Evolutionary conservation across 2,113 vertebrate genomes (phyloP).

Genomic region (Carettochelys insculpta): DNA sequence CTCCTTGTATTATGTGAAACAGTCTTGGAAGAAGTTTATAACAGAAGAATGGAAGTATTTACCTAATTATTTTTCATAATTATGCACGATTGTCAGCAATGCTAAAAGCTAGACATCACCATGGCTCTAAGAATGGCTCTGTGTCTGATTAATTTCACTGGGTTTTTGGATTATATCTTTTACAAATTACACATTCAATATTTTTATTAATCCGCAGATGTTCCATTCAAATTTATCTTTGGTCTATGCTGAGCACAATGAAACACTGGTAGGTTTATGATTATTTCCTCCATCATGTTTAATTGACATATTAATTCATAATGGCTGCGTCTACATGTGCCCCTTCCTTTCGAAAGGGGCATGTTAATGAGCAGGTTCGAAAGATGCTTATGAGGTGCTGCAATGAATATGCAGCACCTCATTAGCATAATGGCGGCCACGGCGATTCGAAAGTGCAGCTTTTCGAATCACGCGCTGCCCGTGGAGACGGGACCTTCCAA

Average conservation of each 20-base stretch:
- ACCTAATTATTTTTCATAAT: background rate
- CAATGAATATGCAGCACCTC: no score
- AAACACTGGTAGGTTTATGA: background rate
- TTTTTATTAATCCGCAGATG: background rate
- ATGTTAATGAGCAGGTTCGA: no score
- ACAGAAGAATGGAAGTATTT: background rate
- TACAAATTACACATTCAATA: background rate
- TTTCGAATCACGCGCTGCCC: no score
- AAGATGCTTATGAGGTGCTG: no score
- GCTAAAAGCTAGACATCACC: background rate
- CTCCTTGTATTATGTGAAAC: background rate
- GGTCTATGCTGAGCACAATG: background rate
- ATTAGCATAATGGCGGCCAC: no score
- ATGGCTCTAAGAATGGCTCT: background rate
- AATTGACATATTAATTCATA: conserved; percentile 23
- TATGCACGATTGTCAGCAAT: background rate
- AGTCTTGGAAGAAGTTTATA: background rate
- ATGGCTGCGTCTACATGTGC: no score
- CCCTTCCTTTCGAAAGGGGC: no score
- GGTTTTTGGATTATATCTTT: background rate
- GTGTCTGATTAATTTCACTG: background rate
- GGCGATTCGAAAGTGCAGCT: no score
- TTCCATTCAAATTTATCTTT: conserved; percentile 7
- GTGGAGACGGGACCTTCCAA: no score
- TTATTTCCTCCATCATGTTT: background rate